These are phyloP conservation scores for Gila orcuttii DNA, from an alignment of 2,113 vertebrate species.

Conservation along the genomic window DNA sequence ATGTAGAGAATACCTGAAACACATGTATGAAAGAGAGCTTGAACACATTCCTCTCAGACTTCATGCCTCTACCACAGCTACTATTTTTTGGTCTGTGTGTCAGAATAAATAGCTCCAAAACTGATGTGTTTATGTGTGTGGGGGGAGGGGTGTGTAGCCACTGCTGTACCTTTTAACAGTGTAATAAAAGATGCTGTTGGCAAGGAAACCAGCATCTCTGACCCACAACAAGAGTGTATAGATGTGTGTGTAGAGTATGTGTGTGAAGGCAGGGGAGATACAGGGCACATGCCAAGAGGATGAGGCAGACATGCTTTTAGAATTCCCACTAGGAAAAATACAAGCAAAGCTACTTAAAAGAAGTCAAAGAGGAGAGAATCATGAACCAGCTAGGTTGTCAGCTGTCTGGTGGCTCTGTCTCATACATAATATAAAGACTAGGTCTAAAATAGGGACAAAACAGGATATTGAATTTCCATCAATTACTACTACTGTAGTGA, in stretches of 20 bases:
- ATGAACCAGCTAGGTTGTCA: background rate
- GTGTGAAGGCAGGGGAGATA: slow-evolving; percentile 40
- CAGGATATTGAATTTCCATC: background rate
- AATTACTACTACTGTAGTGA: too few species aligned
- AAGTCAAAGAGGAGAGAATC: slow-evolving; percentile 44
- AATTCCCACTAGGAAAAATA: slow-evolving; percentile 71
- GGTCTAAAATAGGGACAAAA: background rate
- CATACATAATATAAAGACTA: background rate
- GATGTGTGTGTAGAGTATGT: background rate
- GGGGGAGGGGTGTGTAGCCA: background rate
- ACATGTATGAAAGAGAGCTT: background rate
- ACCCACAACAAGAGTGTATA: slow-evolving; percentile 23
- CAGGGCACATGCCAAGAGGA: slow-evolving; percentile 40
- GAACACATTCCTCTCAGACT: background rate
- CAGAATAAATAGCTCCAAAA: background rate
- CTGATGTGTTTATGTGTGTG: slow-evolving; percentile 10
- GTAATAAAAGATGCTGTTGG: slow-evolving; percentile 64
- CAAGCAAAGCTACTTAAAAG: slow-evolving; percentile 76
- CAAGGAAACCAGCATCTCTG: slow-evolving; percentile 65
- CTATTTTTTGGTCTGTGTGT: slow-evolving; percentile 1
- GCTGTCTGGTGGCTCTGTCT: background rate
- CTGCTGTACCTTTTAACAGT: background rate
- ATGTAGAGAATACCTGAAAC: too few species aligned
- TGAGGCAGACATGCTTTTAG: slow-evolving; percentile 66
- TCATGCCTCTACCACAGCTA: background rate